phyloP scores from a whole-genome alignment of 2,113 vertebrate species.

The Megaceryle torquata region DNA sequence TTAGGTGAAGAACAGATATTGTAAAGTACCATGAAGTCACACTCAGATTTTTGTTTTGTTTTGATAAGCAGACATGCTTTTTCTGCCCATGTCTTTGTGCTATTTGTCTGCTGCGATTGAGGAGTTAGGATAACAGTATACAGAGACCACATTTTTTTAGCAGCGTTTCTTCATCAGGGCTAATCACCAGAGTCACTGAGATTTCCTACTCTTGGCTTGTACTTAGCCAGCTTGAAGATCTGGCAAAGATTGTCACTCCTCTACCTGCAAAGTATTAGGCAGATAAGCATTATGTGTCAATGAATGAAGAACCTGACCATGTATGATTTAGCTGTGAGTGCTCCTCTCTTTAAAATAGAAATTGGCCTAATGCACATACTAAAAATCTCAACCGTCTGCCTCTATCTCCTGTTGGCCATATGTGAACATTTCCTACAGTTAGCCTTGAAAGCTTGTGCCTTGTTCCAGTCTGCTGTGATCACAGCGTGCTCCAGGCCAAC shows the following conservation, averaged over 20 bases:
- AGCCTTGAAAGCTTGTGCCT: not conserved
- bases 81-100: not conserved
- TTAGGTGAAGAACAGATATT: not conserved
- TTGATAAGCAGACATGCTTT: not conserved
- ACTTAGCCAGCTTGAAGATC: not conserved
- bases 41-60: not conserved
- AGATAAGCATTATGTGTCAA: not conserved
- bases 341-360: not conserved
- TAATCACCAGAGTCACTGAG: not conserved
- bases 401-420: slow-evolving; percentile 42
- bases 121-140: not conserved
- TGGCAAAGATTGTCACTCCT: not conserved
- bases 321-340: not conserved
- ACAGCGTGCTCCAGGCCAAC: not conserved
- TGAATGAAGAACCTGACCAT: not conserved
- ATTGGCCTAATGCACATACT: not conserved
- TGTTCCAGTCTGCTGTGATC: not conserved
- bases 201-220: not conserved
- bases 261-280: not conserved
- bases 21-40: not conserved
- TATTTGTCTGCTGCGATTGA: not conserved
- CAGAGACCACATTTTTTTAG: not conserved
- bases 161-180: not conserved
- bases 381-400: not conserved
- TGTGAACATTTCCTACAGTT: slow-evolving; percentile 32